Evolutionary conservation across 2,113 vertebrate species (phyloP), one percentile per base, ranked within the genome.

Genomic region (Montifringilla adamsi): DNA sequence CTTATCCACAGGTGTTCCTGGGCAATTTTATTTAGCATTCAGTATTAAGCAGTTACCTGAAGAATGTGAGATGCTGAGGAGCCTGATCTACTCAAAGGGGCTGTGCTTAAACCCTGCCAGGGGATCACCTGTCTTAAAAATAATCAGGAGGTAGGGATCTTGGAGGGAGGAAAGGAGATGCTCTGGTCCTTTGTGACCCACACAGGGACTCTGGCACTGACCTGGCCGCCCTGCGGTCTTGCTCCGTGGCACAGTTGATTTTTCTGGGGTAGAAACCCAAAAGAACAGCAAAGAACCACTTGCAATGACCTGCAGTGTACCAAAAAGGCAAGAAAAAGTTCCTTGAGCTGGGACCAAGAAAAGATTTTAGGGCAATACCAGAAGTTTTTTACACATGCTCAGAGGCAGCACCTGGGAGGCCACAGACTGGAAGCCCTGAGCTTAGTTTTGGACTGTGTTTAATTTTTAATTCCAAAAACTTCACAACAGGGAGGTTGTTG

Each of bases 81-180:
- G 33, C 58, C 19, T 46, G 2, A 4, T 15, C 35, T 72, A 0
- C n/a, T 41, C 35, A 7, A 30, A 10, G 44, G 33, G 2, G 1
- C 4, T 46, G 22, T 59, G 56, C 58, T 78, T 52, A 37, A 80
- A 35, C 11, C 39, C 41, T 13, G 28, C 12, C 35, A 60, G 24
- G 58, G 35, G 43, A 10, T 72, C 13, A 28, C 9, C 11, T n/a
- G 13, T 44, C 35, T 64, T 30, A 41, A 19, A 55, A 46, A 43
- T 28, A 47, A 7, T 22, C 7, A 7, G 24, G 41, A 18, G 37
- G 22, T 2, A 2, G 13, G 58, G 44, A 28, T 10, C 16, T 39
- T 20, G 27, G 33, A 28, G 20, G 21, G 31, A 39, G n/a, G 24
- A 47, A 64, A 60, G 82, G 78, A 67, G 30, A 21, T 49, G 35